phyloP scores from a whole-genome alignment of 1,140 invertebrate species.

The Drosophila burlai region DNA sequence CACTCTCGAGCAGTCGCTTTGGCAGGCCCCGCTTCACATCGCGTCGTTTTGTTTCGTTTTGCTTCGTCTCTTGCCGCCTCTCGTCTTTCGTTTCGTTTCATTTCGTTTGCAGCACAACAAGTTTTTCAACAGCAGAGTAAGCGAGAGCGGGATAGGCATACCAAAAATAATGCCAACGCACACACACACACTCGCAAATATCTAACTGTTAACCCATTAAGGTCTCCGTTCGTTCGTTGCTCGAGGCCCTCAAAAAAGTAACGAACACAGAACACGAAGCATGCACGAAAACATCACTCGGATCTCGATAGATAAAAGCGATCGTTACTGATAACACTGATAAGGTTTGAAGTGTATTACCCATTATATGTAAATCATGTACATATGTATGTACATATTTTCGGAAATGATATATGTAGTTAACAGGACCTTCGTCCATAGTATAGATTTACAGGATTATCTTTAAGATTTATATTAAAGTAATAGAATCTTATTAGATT shows the following conservation, averaged over 20 bases:
- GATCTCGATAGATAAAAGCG: conserved; percentile 30
- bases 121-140: conserved; percentile 63
- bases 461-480: not conserved
- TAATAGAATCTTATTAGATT: not conserved
- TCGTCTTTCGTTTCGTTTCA: conserved; percentile 34
- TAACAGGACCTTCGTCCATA: not conserved
- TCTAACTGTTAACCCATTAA: conserved; percentile 62
- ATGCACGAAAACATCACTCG: conserved; percentile 16
- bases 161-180: conserved; percentile 39
- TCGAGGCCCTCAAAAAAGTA: conserved; percentile 8
- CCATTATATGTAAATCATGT: conserved; percentile 4
- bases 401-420: not conserved
- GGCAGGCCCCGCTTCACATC: conserved; percentile 71
- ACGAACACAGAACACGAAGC: conserved; percentile 9
- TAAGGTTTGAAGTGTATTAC: conserved; percentile 8
- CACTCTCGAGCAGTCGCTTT: conserved; percentile 48
- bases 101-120: conserved; percentile 72
- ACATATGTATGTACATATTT: not conserved
- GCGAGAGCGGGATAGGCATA: conserved; percentile 24
- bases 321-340: conserved; percentile 17
- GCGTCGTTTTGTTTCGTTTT: conserved; percentile 45
- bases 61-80: conserved; percentile 16
- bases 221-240: conserved; percentile 12
- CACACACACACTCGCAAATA: conserved; percentile 32
- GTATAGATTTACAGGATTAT: not conserved